Conservation (phyloP, 2,113 vertebrate species). For the Varanus salvator region DNA sequence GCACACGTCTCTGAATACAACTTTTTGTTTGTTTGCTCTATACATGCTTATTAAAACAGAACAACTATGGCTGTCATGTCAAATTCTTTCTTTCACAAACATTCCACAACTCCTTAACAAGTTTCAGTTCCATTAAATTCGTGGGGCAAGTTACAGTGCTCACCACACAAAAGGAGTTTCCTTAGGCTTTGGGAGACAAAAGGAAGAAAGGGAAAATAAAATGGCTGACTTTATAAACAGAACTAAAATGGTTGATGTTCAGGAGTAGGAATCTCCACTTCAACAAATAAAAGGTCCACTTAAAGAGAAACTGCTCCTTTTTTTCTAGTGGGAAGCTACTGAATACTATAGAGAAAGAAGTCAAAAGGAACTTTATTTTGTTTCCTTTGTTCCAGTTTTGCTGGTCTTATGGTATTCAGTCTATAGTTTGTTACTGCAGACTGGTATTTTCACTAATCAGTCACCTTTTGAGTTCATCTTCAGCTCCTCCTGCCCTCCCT, state of each 20-base stretch:
- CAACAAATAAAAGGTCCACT: background rate
- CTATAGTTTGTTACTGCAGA: background rate
- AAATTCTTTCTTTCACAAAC: background rate
- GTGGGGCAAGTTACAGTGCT: background rate
- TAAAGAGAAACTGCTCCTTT: slow-evolving; percentile 11
- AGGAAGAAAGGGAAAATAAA: slow-evolving; percentile 14
- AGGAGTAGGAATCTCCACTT: background rate
- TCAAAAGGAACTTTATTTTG: background rate
- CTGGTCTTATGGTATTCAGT: background rate
- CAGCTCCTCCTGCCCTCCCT: no score
- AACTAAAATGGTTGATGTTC: slow-evolving; percentile 27
- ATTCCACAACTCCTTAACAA: slow-evolving; percentile 31
- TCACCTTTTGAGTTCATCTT: no score
- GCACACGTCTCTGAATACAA: background rate
- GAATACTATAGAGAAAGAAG: background rate
- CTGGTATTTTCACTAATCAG: background rate
- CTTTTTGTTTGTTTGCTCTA: background rate
- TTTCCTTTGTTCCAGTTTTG: background rate
- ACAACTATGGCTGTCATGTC: background rate
- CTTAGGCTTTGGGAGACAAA: background rate
- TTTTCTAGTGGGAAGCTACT: background rate
- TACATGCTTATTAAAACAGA: background rate
- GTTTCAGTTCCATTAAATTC: slow-evolving; percentile 21
- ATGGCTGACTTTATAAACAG: slow-evolving; percentile 16
- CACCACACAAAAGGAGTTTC: background rate